Percentiles rank a stretch among this genome's conserved stretches.
Conservation (phyloP, 2,113 vertebrate genomes). For the Ahaetulla prasina region DNA sequence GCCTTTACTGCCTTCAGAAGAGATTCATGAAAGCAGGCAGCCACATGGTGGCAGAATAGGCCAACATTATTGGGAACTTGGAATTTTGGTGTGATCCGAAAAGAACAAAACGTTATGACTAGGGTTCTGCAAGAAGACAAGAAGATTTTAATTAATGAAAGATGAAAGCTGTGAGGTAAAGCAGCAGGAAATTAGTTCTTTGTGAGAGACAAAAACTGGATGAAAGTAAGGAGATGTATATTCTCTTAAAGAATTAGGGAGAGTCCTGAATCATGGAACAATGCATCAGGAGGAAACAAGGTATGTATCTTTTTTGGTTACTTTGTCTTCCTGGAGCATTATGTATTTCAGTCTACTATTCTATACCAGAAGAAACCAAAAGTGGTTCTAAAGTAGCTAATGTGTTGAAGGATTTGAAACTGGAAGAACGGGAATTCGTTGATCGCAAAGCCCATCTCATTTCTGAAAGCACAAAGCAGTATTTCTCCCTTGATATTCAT, state of each 20-base stretch:
- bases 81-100: not conserved
- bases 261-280: not conserved
- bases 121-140: not conserved
- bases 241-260: not conserved
- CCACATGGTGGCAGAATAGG: not conserved
- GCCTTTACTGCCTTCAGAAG: not conserved
- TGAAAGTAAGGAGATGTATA: not conserved
- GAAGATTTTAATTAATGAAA: not conserved
- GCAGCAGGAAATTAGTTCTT: conserved; percentile 64
- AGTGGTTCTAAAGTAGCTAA: conserved; percentile 63
- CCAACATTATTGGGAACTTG: not conserved
- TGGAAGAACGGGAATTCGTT: conserved; percentile 69
- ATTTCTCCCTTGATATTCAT: conserved; percentile 66
- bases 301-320: conserved; percentile 35
- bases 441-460: conserved; percentile 65
- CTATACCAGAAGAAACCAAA: conserved; percentile 69
- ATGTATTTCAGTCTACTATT: conserved; percentile 61
- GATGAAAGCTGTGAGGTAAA: not conserved
- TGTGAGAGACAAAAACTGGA: conserved; percentile 60
- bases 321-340: conserved; percentile 19
- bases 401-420: conserved; percentile 65
- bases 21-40: not conserved
- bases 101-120: not conserved
- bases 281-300: conserved; percentile 39
- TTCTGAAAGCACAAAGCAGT: conserved; percentile 64